Evolutionary conservation across 2,888 invertebrate species (phyloP), one percentile per base, ranked within the genome.

Genomic region (Drosophila ustulata): DNA sequence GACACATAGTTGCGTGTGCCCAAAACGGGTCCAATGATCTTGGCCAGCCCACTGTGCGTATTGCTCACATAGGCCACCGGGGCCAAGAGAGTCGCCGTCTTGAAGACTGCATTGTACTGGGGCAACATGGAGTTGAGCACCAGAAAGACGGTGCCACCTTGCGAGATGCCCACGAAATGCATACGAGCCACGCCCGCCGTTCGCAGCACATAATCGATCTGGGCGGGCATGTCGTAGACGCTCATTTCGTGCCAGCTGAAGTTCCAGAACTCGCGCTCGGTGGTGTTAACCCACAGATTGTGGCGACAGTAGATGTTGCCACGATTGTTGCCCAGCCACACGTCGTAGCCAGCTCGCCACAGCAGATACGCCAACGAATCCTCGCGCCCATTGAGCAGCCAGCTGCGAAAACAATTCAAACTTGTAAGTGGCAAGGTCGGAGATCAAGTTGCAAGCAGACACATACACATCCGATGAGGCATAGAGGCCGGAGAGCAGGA

Each of bases 21-120:
- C 69, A 91, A 64, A 9, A 92, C 66, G 6, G 95, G 95, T 0
- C 96, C 95, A 8, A 97, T 89, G 47, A 95, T 92, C 69, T 94
- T 93, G 34, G 91, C 92, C 59, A 97, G 57, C 0, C 96, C 88
- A 25, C 91, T 91, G 49, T 89, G 91, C 1, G 90, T 91, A 47
- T 91, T 90, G 59, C 90, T 90, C 23, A 92, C 91, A 59, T 90
- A 92, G 13, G 91, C 91, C 6, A 92, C 91, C 0, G 92, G 92
- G 0, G 92, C 92, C 68, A 92, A 53, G 5, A 92, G 69, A 1
- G 91, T 91, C 34, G 91, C 91, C 1, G 90, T 90, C 67, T 91
- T 91, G 45, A 92, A 91, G 4, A 84, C 89, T 0, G 78, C 79
- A 78, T 92, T 92, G 32, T 92, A 92, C 18, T 91, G 89, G 0